Base-by-base conservation (phyloP, 1,140 invertebrate species). In the Dreissena polymorpha region DNA sequence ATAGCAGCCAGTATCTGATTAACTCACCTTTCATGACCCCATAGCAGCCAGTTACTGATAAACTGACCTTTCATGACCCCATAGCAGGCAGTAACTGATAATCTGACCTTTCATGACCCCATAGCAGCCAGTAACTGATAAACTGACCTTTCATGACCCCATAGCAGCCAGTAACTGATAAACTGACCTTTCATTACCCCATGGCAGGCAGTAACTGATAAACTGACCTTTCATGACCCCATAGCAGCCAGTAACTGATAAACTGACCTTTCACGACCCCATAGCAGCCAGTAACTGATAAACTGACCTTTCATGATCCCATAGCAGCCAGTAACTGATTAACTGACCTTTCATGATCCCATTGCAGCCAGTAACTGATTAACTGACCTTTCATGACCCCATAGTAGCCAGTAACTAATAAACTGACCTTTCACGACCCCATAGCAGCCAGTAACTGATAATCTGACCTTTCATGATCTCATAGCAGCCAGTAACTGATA, bases 61-160 rank as follows among this genome's bases (percentile, higher is more conserved):
- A n/a, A n/a, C 29, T 51, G 50, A 92, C 92, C 92, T 89, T 91
- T 90, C 85, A 92, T 87, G 65, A 94, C 93, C 51, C 94, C 94
- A 87, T 88, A 91, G 65, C 85, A 88, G 79, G 90, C 86, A 55
- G 90, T n/a, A n/a, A n/a, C 8, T 39, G 39, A 39, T 39, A 2
- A 39, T 5, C 39, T 39, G 39, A 39, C 39, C 39, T 39, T 39
- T n/a, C n/a, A n/a, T n/a, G n/a, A n/a, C n/a, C n/a, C n/a, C n/a
- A n/a, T n/a, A n/a, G n/a, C n/a, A n/a, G n/a, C n/a, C n/a, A n/a
- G n/a, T n/a, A n/a, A n/a, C n/a, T n/a, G n/a, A n/a, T n/a, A n/a
- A n/a, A n/a, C 29, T 51, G 50, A 92, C 92, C 92, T 89, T 91
- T 90, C 85, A 92, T 87, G 65, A 94, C 93, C 51, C 94, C 94